Evolutionary conservation across 2,888 invertebrate species (phyloP).

Genomic region (Oeneis ivallda): DNA sequence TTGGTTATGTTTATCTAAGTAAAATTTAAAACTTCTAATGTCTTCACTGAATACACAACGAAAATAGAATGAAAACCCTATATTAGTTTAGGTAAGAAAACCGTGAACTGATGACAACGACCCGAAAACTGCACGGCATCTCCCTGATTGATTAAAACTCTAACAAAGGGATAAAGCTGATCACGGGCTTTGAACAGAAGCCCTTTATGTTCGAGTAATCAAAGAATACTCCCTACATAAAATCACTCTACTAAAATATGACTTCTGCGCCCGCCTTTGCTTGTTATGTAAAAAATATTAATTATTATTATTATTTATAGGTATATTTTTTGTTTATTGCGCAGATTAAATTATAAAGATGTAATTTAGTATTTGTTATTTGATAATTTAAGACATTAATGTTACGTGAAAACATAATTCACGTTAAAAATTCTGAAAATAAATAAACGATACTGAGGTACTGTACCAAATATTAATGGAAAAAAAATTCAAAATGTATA

Average conservation of each 20-base stretch:
- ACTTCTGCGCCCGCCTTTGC: slow-evolving; percentile 47
- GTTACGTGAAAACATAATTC: too few species aligned
- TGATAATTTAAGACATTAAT: too few species aligned
- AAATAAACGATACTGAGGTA: too few species aligned
- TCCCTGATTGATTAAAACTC: slow-evolving; percentile 79
- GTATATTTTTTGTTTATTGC: too few species aligned
- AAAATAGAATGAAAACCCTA: not conserved
- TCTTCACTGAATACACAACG: not conserved
- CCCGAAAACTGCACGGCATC: slow-evolving; percentile 46
- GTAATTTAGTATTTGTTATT: too few species aligned
- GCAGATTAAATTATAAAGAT: too few species aligned
- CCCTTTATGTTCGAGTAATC: slow-evolving; percentile 76
- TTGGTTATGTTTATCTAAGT: not conserved
- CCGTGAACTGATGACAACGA: slow-evolving; percentile 38
- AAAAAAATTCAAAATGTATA: not conserved
- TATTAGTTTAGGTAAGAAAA: slow-evolving; percentile 25
- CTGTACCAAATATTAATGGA: too few species aligned
- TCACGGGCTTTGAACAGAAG: slow-evolving; percentile 74
- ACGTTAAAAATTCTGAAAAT: too few species aligned
- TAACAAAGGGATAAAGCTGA: slow-evolving; percentile 79
- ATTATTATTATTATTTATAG: too few species aligned
- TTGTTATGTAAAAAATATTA: slow-evolving; percentile 28
- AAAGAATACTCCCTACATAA: slow-evolving; percentile 68
- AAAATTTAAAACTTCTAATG: not conserved
- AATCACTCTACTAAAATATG: slow-evolving; percentile 63